Evolutionary conservation across 2,888 invertebrate species (phyloP).

Genomic region (Linnaemya tessellans): DNA sequence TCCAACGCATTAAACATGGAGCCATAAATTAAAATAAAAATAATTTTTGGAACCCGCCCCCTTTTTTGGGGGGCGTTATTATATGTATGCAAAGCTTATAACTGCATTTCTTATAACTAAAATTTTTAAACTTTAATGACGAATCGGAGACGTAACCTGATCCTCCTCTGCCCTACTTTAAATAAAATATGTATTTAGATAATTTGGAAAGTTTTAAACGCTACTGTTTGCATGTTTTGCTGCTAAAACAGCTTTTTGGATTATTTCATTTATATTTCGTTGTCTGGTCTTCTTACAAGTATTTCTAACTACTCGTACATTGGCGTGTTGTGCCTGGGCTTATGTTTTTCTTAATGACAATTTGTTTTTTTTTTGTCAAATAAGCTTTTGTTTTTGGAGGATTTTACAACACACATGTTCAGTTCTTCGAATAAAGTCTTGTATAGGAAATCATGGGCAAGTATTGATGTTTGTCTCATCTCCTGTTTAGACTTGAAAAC

Average conservation of each 20-base stretch:
- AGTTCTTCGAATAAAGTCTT: conserved; percentile 15
- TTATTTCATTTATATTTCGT: conserved; percentile 31
- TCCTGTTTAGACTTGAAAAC: background rate
- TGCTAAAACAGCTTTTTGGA: conserved; percentile 10
- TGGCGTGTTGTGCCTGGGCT: conserved; percentile 1
- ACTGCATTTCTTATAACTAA: no score
- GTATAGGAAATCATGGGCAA: background rate
- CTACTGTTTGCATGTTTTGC: background rate
- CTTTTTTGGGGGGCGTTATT: no score
- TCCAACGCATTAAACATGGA: no score
- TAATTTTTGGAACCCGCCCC: no score
- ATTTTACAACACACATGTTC: conserved; percentile 13
- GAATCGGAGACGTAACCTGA: no score
- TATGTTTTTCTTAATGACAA: conserved; percentile 32
- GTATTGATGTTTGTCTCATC: background rate
- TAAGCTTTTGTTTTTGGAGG: conserved; percentile 24
- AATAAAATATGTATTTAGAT: no score
- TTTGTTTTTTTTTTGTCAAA: background rate
- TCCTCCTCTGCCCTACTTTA: no score
- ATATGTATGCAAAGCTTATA: no score
- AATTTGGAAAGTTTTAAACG: background rate
- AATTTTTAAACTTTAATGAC: no score
- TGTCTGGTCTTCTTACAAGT: conserved; percentile 10
- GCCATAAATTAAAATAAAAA: no score
- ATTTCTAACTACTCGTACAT: conserved; percentile 7